Evolutionary conservation across 2,888 invertebrate genomes (phyloP).

Genomic region (Mythimna impura): DNA sequence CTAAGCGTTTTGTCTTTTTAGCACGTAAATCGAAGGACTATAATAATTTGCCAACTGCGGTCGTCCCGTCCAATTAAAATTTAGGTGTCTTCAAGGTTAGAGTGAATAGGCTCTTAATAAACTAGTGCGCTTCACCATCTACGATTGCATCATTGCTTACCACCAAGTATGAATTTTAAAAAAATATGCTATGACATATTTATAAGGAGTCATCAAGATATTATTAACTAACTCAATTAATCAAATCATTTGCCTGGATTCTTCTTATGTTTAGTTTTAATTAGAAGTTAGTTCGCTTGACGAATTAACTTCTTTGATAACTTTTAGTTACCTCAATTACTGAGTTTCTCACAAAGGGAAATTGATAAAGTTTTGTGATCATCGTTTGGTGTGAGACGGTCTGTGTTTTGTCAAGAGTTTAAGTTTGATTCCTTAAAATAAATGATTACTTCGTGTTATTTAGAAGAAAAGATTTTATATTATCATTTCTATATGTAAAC

Average conservation of each 20-base stretch:
- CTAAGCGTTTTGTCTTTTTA: too few relatives aligned
- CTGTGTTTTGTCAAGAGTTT: not conserved
- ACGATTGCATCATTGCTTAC: too few relatives aligned
- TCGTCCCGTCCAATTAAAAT: too few relatives aligned
- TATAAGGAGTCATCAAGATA: not conserved
- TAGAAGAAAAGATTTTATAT: not conserved
- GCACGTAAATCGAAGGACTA: too few relatives aligned
- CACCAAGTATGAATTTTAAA: too few relatives aligned
- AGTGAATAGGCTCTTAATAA: too few relatives aligned
- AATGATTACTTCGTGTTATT: not conserved
- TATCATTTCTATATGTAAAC: too few relatives aligned
- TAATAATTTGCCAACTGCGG: too few relatives aligned
- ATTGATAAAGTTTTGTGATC: slow-evolving; percentile 7
- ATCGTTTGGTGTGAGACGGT: not conserved
- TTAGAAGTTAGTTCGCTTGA: slow-evolving; percentile 2
- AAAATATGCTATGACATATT: not conserved
- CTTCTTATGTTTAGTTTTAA: slow-evolving; percentile 7
- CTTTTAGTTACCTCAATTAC: slow-evolving; percentile 20
- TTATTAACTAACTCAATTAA: not conserved
- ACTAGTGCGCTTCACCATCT: too few relatives aligned
- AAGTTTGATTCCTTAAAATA: not conserved
- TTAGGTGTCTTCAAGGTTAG: too few relatives aligned
- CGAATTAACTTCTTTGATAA: slow-evolving; percentile 11
- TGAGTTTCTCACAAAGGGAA: slow-evolving; percentile 1
- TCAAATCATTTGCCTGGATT: slow-evolving; percentile 15